Base-by-base conservation (phyloP, 1,140 invertebrate genomes). In the Pseudomyrmex dendroicus region DNA sequence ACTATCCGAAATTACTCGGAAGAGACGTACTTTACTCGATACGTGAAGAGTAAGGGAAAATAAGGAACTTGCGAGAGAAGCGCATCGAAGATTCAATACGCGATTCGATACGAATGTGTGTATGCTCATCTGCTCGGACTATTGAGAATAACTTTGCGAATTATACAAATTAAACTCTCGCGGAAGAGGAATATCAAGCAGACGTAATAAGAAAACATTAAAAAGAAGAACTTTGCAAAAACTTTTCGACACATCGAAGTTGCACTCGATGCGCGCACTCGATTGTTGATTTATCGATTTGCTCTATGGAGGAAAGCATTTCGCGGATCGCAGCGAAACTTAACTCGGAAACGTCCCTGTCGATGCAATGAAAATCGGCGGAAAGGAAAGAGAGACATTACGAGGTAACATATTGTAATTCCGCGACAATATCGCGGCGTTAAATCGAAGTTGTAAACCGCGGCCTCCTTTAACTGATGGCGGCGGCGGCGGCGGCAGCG, bases 371-470 rank as follows among this genome's bases (percentile, higher is more conserved):
- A 67, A 50, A 46, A 59, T 5, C 8, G 22, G 17, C 35, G 17
- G 1, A 13, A 50, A 50, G 35, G 35, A 35, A 35, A 35, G 35
- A 25, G 25, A 66, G 17, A 15, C 25, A 56, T 78, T 12, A n/a
- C 46, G 10, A 12, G 20, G 10, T 15, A 35, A 35, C 48, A 15
- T 35, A 59, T 70, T 57, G 64, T 59, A 56, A 78, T 78, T 59
- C 5, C 12, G 59, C 48, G 76, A 35, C 20, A 15, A 52, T 70
- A 59, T 17, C 10, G 20, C 54, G 22, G 52, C 48, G 48, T 78
- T 70, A 70, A 78, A 59, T 70, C 64, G 64, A 48, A 46, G 54
- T 10, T 78, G 9, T 5, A 46, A 78, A 56, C 50, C n/a, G 61
- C 15, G 35, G 64, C 52, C 54, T 70, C 64, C 46, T 78, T 78